These are phyloP conservation scores for Ctenopoma kingsleyae DNA, from an alignment of 2,797 vertebrate species.

Conservation along the genomic window DNA sequence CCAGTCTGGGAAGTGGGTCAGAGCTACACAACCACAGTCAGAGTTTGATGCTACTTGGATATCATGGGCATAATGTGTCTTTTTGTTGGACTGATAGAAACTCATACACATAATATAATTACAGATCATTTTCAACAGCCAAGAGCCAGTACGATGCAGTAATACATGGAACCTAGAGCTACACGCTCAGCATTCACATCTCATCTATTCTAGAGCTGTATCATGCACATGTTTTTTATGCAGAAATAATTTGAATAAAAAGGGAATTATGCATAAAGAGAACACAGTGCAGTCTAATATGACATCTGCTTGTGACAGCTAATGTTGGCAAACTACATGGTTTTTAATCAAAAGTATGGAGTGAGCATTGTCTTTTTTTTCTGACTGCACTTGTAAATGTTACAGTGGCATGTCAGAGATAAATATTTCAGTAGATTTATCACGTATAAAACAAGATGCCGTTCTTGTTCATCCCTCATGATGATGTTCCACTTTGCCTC, in stretches of 20 bases:
- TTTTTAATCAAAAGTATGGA: too few relatives aligned
- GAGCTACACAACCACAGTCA: constrained; percentile 32
- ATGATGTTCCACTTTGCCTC: background rate
- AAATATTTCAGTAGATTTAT: background rate
- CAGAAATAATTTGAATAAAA: background rate
- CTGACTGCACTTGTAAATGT: too few relatives aligned
- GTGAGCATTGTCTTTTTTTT: too few relatives aligned
- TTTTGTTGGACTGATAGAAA: constrained; percentile 6
- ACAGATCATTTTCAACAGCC: background rate
- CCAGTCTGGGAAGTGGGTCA: constrained; percentile 61
- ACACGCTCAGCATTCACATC: too few relatives aligned
- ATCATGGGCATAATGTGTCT: background rate
- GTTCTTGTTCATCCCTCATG: background rate
- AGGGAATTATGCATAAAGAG: background rate
- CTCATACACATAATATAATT: background rate
- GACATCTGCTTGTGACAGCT: too few relatives aligned
- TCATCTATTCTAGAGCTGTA: too few relatives aligned
- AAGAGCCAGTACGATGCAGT: too few relatives aligned
- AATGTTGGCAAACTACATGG: too few relatives aligned
- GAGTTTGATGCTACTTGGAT: constrained; percentile 37
- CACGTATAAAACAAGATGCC: too few relatives aligned
- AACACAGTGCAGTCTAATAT: background rate
- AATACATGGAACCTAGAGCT: too few relatives aligned
- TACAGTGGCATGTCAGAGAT: background rate
- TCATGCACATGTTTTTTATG: too few relatives aligned